These are phyloP conservation scores for Reticulitermes speratus DNA, from an alignment of 1,140 invertebrate genomes.

Conservation along the genomic window DNA sequence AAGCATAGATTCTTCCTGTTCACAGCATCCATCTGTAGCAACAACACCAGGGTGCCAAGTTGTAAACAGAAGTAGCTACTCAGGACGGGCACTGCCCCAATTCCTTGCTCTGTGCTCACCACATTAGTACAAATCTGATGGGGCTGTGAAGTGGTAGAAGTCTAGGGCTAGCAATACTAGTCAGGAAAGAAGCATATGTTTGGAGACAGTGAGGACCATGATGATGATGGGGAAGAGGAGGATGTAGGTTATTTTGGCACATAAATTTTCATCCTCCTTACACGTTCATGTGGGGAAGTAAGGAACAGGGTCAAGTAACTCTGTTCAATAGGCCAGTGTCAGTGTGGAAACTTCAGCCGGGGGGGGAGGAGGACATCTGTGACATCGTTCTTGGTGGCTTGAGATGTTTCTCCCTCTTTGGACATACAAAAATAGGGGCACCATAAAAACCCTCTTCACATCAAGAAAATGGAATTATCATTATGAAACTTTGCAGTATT, in stretches of 20 bases:
- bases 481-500: too few species aligned
- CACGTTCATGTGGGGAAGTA: conserved; percentile 63
- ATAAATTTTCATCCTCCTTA: conserved; percentile 54
- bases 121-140: conserved; percentile 30
- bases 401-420: neutral
- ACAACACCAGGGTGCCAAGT: neutral
- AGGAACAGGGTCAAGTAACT: conserved; percentile 65
- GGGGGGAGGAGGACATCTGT: too few species aligned
- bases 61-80: too few species aligned
- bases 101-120: conserved; percentile 42
- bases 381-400: conserved; percentile 24
- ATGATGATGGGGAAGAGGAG: conserved; percentile 20
- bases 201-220: too few species aligned
- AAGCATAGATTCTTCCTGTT: neutral
- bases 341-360: conserved; percentile 64
- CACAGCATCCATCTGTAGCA: neutral
- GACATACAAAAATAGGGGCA: neutral
- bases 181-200: too few species aligned
- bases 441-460: neutral
- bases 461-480: neutral
- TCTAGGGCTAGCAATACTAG: conserved; percentile 49
- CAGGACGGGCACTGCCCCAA: conserved; percentile 43
- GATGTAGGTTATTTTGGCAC: conserved; percentile 28
- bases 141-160: conserved; percentile 43
- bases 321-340: conserved; percentile 66